phyloP scores from a whole-genome alignment of 1,140 invertebrate genomes.

The Dryas iulia region DNA sequence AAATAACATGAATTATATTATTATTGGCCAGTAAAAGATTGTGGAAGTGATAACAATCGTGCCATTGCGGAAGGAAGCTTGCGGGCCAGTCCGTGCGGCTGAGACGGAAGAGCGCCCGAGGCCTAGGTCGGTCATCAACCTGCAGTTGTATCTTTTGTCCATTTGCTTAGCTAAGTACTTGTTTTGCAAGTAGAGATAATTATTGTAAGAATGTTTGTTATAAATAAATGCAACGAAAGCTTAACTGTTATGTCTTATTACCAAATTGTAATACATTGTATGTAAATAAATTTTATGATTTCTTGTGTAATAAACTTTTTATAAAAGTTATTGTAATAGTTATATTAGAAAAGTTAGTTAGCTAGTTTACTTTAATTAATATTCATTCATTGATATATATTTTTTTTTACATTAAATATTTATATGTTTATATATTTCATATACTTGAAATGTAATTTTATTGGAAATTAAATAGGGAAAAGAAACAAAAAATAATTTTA shows the following conservation, averaged over 20 bases:
- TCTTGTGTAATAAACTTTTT: neutral
- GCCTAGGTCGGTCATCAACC: conserved; percentile 27
- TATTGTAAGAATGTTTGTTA: neutral
- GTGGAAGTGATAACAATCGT: conserved; percentile 5
- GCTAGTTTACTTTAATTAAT: no score
- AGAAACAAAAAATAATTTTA: conserved; percentile 68
- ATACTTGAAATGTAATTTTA: neutral
- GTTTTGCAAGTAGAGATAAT: neutral
- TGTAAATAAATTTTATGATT: neutral
- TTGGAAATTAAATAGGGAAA: neutral
- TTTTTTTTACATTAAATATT: neutral
- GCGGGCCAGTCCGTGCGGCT: conserved; percentile 13
- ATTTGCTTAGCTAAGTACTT: neutral
- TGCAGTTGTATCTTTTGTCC: neutral
- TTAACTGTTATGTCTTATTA: neutral
- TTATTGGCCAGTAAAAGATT: conserved; percentile 1
- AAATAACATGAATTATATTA: neutral
- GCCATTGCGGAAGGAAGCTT: conserved; percentile 25
- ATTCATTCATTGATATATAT: no score
- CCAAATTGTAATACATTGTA: neutral
- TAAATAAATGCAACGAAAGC: neutral
- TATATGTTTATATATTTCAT: neutral
- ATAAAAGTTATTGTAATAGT: neutral
- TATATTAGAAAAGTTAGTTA: no score
- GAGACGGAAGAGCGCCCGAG: conserved; percentile 22